Evolutionary conservation across 2,113 vertebrate genomes (phyloP), one percentile per base, ranked within the genome.

Genomic region (Tachycineta bicolor): DNA sequence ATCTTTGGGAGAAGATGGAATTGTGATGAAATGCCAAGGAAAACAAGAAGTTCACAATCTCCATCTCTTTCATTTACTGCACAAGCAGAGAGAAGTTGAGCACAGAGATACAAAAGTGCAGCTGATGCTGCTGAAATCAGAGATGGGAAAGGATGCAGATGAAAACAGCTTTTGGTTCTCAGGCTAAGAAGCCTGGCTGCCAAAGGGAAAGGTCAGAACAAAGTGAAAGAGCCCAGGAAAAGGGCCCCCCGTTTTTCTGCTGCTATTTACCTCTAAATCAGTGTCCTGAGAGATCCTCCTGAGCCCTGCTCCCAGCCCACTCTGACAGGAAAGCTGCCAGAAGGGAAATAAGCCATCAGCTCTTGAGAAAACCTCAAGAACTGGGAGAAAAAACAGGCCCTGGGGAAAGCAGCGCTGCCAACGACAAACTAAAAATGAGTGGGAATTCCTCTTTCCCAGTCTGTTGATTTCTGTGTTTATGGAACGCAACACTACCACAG

Each of bases 321-420:
- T 47, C 63, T 50, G 69, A 31, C 87, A 78, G 83, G 71, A 90
- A 69, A 80, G 55, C 69, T 93, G 91, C 68, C 90, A 86, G 79
- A 80, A 65, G 73, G 71, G 94, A 92, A 93, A 88, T 20, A 58
- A 90, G 44, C 55, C 49, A 41, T 39, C 12, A 87, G 65, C 21
- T 80, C 71, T 65, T 46, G 83, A 93, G 76, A 94, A 90, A 90
- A 68, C 44, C 83, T 94, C 87, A 31, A 87, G 77, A 87, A 76
- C 46, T 31, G 68, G 33, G 87, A 94, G 65, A 55, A 82, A 71
- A 93, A 92, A 60, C 10, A 82, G 81, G 37, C 87, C 44, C 94
- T 19, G 41, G 81, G 84, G 91, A 93, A 82, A 87, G 81, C 49
- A 53, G 65, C 0, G 1, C 26, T 75, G 74, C 58, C 93, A 87